A percentile compares a stretch with the other conserved stretches of the same genome.
These are phyloP conservation scores for Bradypodion pumilum DNA, from an alignment of 2,797 vertebrate species.

Conservation along the genomic window DNA sequence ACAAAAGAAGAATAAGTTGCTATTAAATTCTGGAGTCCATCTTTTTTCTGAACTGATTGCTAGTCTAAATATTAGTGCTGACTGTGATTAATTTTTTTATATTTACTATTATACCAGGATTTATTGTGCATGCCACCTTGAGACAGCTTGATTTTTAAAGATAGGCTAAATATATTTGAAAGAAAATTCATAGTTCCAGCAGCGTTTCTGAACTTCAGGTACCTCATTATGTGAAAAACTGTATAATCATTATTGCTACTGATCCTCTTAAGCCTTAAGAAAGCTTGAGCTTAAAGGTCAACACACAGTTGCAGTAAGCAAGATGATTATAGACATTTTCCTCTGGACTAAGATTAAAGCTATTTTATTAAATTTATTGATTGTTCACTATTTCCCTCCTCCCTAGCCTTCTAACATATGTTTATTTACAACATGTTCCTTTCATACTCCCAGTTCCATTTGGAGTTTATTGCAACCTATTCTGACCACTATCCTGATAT, in stretches of 20 bases:
- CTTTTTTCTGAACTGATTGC: not conserved
- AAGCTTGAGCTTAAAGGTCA: not conserved
- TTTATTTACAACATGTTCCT: not conserved
- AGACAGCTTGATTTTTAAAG: not conserved
- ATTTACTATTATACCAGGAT: not conserved
- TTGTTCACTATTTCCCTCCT: not conserved
- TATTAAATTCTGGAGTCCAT: not conserved
- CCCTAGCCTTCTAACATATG: not conserved
- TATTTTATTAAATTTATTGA: not conserved
- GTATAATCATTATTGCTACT: not conserved
- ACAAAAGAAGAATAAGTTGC: no score
- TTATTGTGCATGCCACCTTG: not conserved
- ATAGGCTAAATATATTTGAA: not conserved
- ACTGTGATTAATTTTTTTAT: not conserved
- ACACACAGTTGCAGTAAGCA: not conserved
- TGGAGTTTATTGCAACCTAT: not conserved
- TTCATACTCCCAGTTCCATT: not conserved
- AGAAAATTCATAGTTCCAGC: not conserved
- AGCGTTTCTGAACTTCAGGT: not conserved
- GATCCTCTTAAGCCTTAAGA: not conserved
- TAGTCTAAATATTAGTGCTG: not conserved
- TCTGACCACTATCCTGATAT: not conserved
- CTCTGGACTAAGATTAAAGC: not conserved
- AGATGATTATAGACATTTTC: not conserved
- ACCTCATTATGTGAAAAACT: not conserved